Conservation (phyloP, 2,888 invertebrate genomes). For the Marronus borbonicus region DNA sequence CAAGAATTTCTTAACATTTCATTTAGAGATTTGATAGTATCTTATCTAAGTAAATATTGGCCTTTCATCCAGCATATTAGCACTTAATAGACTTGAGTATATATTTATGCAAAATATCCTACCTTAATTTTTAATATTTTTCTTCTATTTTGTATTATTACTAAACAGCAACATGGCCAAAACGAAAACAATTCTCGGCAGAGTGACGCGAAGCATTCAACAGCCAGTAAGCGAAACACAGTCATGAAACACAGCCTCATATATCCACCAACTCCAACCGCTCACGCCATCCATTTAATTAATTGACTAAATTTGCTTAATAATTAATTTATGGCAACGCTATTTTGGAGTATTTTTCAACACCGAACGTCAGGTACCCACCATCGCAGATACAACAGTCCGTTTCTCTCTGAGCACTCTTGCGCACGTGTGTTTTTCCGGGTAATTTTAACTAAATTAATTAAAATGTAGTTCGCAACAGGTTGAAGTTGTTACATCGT, state of each 20-base stretch:
- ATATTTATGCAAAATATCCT: too few species aligned
- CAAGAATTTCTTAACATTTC: too few species aligned
- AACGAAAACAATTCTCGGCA: too few species aligned
- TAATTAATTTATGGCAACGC: slow-evolving; percentile 27
- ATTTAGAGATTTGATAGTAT: too few species aligned
- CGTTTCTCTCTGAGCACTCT: not conserved
- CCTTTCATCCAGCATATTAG: too few species aligned
- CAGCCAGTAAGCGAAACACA: too few species aligned
- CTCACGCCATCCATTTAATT: slow-evolving; percentile 7
- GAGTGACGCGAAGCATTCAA: too few species aligned
- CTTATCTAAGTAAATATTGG: too few species aligned
- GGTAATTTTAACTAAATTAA: slow-evolving; percentile 44
- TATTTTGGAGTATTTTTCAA: slow-evolving; percentile 16
- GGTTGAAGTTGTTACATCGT: slow-evolving; percentile 28
- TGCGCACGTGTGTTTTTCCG: slow-evolving; percentile 28
- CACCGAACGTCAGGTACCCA: not conserved
- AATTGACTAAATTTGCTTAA: slow-evolving; percentile 24
- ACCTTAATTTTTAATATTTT: too few species aligned
- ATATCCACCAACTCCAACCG: not conserved
- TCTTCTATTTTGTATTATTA: too few species aligned
- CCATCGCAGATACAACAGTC: slow-evolving; percentile 5
- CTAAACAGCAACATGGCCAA: too few species aligned
- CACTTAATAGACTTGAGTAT: too few species aligned
- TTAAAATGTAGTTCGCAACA: slow-evolving; percentile 45
- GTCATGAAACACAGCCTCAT: not conserved